Conservation (phyloP, 2,113 vertebrate species). For the Pelmatolapia mariae region DNA sequence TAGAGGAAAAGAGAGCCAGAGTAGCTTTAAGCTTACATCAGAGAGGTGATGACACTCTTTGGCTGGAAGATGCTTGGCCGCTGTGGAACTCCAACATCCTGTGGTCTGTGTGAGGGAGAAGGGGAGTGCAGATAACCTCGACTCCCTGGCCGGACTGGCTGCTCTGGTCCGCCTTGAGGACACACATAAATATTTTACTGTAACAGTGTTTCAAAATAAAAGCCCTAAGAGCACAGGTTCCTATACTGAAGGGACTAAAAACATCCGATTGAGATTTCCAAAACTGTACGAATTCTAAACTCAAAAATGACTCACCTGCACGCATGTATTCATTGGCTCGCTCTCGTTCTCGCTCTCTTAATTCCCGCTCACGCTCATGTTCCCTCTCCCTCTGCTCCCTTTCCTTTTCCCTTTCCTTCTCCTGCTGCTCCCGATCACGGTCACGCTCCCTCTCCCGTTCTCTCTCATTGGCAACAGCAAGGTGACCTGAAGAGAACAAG, state of each 20-base stretch:
- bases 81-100: conserved; percentile 88
- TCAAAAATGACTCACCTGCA: conserved; percentile 35
- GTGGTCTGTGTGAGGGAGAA: conserved; percentile 86
- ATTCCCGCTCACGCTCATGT: conserved; percentile 63
- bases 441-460: conserved; percentile 69
- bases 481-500: conserved; percentile 75
- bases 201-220: background rate
- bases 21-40: conserved; percentile 76
- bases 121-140: conserved; percentile 88
- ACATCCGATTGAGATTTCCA: background rate
- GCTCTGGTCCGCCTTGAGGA: conserved; percentile 68
- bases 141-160: conserved; percentile 84
- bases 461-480: conserved; percentile 75
- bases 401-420: conserved; percentile 65
- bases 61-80: conserved; percentile 97
- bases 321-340: conserved; percentile 67
- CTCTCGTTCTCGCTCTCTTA: conserved; percentile 31
- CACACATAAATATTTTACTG: background rate
- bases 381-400: conserved; percentile 52
- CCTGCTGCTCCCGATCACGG: conserved; percentile 57
- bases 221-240: background rate
- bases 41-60: conserved; percentile 92
- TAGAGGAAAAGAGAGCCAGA: background rate
- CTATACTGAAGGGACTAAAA: background rate
- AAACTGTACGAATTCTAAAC: background rate